phyloP scores from a whole-genome alignment of 2,797 vertebrate genomes.

The Potorous gilbertii region DNA sequence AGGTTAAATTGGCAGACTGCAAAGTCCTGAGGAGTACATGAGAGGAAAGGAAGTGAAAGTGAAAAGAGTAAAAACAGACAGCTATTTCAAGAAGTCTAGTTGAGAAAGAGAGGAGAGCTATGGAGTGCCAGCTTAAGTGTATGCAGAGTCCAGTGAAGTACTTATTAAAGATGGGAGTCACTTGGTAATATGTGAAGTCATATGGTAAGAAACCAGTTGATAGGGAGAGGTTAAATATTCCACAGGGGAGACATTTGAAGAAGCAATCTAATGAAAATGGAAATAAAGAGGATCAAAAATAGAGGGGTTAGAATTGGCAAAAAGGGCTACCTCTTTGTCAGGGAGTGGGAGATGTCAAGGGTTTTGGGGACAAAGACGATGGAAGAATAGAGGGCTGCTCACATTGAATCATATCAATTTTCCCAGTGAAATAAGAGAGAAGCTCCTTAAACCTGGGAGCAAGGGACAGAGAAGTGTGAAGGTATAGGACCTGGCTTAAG shows the following conservation, averaged over 20 bases:
- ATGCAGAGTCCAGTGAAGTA: too few relatives aligned
- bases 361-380: too few relatives aligned
- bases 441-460: neutral
- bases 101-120: neutral
- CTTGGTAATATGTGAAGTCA: neutral
- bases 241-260: neutral
- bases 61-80: neutral
- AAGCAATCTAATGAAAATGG: neutral
- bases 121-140: too few relatives aligned
- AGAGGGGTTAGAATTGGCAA: neutral
- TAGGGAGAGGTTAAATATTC: neutral
- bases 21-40: neutral
- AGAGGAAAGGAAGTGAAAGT: neutral
- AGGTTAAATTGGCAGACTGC: neutral
- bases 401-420: neutral
- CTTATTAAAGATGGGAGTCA: neutral
- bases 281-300: neutral
- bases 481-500: neutral
- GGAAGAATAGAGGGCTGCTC: too few relatives aligned
- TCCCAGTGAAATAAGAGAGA: neutral
- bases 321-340: neutral
- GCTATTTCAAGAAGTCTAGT: neutral
- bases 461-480: neutral
- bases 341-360: neutral
- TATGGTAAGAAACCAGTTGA: neutral